Conservation (phyloP, 2,888 invertebrate species). For the Gerris lacustris region DNA sequence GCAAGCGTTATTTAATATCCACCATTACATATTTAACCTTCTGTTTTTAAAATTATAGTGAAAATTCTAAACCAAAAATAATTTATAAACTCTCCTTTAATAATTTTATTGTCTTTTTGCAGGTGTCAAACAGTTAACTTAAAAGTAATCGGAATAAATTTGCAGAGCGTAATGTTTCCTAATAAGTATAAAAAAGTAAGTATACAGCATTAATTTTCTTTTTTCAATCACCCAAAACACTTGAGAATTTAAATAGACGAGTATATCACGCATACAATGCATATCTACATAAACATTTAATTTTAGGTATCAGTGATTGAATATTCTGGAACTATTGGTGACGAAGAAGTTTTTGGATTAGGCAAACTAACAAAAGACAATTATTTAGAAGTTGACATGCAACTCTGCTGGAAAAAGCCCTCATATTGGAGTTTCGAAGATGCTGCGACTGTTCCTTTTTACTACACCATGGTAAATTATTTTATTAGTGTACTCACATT, state of each 20-base stretch:
- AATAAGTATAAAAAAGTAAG: neutral
- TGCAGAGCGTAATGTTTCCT: neutral
- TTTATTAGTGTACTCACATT: too few relatives aligned
- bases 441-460: slow-evolving; percentile 13
- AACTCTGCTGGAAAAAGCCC: slow-evolving; percentile 12
- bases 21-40: too few relatives aligned
- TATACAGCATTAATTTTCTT: neutral
- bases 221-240: too few relatives aligned
- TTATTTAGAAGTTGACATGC: slow-evolving; percentile 3
- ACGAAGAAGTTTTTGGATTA: slow-evolving; percentile 12
- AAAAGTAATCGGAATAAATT: neutral
- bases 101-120: neutral
- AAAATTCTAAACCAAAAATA: too few relatives aligned
- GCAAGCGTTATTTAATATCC: too few relatives aligned
- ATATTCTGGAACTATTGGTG: neutral
- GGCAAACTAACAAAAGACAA: slow-evolving; percentile 1
- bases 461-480: slow-evolving; percentile 12
- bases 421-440: slow-evolving; percentile 9
- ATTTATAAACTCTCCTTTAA: too few relatives aligned
- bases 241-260: too few relatives aligned
- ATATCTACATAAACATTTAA: neutral
- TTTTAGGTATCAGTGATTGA: neutral
- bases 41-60: too few relatives aligned
- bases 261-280: too few relatives aligned
- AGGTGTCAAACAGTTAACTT: neutral